Evolutionary conservation across 1,140 invertebrate species (phyloP), one percentile per base, ranked within the genome.

Genomic region (Aporrectodea caliginosa): DNA sequence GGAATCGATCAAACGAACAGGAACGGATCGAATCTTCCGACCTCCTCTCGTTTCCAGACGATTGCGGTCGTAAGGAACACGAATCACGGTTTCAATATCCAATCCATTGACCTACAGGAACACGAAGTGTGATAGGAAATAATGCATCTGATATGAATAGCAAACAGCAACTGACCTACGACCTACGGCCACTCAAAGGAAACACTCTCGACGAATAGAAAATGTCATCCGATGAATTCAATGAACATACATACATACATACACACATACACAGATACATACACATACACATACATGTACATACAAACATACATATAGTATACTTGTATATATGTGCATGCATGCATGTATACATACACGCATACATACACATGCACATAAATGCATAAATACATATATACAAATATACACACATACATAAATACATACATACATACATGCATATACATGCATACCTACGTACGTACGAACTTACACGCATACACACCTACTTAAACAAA

Each of bases 1-100:
- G 1, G 81, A 33, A 58, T 82, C 81, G 2, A 78, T 79, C 29
- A 82, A 58, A 58, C 43, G 43, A 22, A 58, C 43, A 6, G 43
- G 43, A 58, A 58, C 6, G 6, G 43, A 6, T 22, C 43, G 43
- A 58, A 35, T 79, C 58, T 31, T 72, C n/a, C n/a, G 27, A 31
- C 33, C 2, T 22, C 68, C 69, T 2, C n/a, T 30, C 16, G n/a
- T 16, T 33, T 73, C 16, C 2, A 31, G 16, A 35, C 27, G 14
- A 72, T 78, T 2, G 29, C 58, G 31, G n/a, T 12, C 35, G n/a
- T 31, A 69, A 33, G 32, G 69, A 2, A 79, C 27, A 34, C 78
- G 29, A 34, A 79, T 71, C 6, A 79, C 70, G 2, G 78, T 71
- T 35, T 79, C 78, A 2, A 79, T 58, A 27, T 79, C 58, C 16